A percentile compares a stretch with the other conserved stretches of the same genome.
Evolutionary conservation across 2,888 invertebrate species (phyloP).

Genomic region (Heteromurus nitidus): DNA sequence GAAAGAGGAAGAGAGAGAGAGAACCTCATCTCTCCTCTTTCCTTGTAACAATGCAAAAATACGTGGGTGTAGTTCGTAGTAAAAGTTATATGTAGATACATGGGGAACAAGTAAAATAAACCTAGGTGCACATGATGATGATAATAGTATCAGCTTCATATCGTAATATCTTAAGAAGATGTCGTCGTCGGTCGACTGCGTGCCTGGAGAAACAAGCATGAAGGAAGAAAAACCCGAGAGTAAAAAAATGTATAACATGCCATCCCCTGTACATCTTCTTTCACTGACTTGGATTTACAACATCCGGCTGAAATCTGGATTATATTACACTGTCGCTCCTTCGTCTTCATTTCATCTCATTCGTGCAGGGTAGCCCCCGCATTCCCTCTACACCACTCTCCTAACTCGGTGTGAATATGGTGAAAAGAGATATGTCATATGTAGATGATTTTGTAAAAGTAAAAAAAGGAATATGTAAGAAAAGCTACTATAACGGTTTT

Average conservation of each 20-base stretch:
- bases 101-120: not conserved
- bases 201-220: not conserved
- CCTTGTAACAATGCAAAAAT: not conserved
- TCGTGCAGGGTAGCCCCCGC: conserved; percentile 4
- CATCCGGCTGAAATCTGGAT: conserved; percentile 35
- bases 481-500: too few relatives aligned
- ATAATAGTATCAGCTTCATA: conserved; percentile 27
- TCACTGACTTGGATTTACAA: conserved; percentile 47
- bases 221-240: too few relatives aligned
- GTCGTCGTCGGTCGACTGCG: conserved; percentile 5
- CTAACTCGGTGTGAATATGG: not conserved
- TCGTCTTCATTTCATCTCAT: conserved; percentile 28
- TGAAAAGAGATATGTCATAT: too few relatives aligned
- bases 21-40: not conserved
- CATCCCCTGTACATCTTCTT: not conserved
- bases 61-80: not conserved
- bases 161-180: conserved; percentile 20
- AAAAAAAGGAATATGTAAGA: too few relatives aligned
- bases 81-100: too few relatives aligned
- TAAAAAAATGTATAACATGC: conserved; percentile 19
- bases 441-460: too few relatives aligned
- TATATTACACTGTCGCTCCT: conserved; percentile 21
- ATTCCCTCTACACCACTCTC: not conserved
- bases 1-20: not conserved
- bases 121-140: not conserved